phyloP scores from a whole-genome alignment of 2,113 vertebrate species.

The Progne subis region DNA sequence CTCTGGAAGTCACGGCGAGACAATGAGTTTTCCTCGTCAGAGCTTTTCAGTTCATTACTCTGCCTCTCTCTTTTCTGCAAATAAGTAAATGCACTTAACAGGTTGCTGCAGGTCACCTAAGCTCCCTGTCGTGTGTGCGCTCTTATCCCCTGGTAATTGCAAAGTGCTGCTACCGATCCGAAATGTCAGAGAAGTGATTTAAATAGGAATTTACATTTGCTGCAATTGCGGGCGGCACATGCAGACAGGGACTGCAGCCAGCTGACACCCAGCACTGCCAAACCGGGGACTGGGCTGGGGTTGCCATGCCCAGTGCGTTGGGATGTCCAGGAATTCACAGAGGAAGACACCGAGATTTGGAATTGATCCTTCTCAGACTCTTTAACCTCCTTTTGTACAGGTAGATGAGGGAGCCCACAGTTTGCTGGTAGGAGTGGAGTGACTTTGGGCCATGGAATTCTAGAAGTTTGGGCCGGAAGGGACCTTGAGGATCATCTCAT shows the following conservation, averaged over 20 bases:
- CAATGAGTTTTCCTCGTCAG: neutral
- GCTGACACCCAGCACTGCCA: neutral
- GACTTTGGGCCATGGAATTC: neutral
- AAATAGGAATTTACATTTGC: neutral
- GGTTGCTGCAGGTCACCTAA: slow-evolving; percentile 31
- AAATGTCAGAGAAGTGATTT: slow-evolving; percentile 48
- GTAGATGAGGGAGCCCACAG: rapidly evolving
- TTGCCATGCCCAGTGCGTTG: rapidly evolving
- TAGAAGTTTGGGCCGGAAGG: neutral
- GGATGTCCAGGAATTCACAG: neutral
- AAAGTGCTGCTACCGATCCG: neutral
- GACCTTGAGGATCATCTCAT: neutral
- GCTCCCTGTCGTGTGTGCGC: slow-evolving; percentile 17
- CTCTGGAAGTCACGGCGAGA: neutral
- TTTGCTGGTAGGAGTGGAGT: neutral
- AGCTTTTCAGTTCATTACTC: slow-evolving; percentile 38
- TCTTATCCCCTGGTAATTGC: slow-evolving; percentile 18
- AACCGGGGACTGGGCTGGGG: neutral
- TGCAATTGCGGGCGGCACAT: neutral
- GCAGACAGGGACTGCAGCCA: neutral
- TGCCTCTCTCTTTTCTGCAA: slow-evolving; percentile 24
- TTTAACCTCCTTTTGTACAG: neutral
- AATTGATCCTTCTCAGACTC: neutral
- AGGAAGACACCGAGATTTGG: neutral
- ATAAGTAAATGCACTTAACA: slow-evolving; percentile 41